Conservation (phyloP, 1,140 invertebrate species). For the Ceratina japonica region DNA sequence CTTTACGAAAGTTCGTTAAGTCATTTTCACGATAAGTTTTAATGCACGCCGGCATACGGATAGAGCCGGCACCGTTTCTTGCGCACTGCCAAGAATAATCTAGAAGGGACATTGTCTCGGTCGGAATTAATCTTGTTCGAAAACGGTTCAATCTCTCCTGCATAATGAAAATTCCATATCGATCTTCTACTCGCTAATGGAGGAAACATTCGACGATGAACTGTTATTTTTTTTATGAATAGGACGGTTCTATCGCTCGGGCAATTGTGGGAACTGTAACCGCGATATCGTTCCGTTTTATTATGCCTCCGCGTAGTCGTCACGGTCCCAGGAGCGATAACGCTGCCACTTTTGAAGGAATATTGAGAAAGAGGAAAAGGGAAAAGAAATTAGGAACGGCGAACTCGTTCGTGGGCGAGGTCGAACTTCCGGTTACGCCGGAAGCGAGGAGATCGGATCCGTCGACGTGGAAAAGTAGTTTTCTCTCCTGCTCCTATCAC, state of each 20-base stretch:
- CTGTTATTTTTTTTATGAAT: not conserved
- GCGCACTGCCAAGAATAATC: not conserved
- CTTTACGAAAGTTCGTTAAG: constrained; percentile 33
- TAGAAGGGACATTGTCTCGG: not conserved
- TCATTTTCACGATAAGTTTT: constrained; percentile 27
- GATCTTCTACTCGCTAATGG: not conserved
- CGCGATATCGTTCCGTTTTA: not conserved
- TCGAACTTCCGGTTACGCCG: constrained; percentile 7
- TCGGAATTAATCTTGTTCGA: not conserved
- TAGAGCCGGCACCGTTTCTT: not conserved
- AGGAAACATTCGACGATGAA: too few species aligned
- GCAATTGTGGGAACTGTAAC: too few species aligned
- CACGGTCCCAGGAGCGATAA: too few species aligned
- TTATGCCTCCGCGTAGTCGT: not conserved
- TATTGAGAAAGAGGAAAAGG: too few species aligned
- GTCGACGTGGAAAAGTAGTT: constrained; percentile 39
- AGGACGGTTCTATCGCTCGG: too few species aligned
- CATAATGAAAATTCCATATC: not conserved
- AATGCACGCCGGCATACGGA: not conserved
- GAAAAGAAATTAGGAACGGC: not conserved
- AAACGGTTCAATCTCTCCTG: not conserved
- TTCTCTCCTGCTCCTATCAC: not conserved
- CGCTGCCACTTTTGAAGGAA: not conserved
- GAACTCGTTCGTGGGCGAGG: not conserved
- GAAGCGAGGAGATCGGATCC: constrained; percentile 12